Evolutionary conservation across 2,888 invertebrate genomes (phyloP).

Genomic region (Melangyna quadrimaculata): DNA sequence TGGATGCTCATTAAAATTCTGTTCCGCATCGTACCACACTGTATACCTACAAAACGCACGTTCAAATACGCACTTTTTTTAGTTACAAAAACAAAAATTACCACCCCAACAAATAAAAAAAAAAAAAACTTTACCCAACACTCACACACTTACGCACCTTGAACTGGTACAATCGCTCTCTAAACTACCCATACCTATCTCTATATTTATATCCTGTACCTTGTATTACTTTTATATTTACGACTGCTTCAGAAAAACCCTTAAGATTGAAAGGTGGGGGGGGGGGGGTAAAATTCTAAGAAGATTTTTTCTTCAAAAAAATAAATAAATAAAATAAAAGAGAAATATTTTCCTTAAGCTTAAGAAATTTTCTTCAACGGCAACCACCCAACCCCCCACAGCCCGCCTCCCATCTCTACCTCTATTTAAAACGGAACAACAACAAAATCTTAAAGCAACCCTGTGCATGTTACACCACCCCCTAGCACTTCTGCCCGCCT

Average conservation of each 20-base stretch:
- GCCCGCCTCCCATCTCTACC: too few species aligned
- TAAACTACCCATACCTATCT: slow-evolving; percentile 7
- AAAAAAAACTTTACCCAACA: slow-evolving; percentile 24
- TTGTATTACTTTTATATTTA: slow-evolving; percentile 67
- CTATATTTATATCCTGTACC: slow-evolving; percentile 16
- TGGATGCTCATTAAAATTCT: slow-evolving; percentile 49
- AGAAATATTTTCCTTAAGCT: slow-evolving; percentile 49
- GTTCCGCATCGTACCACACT: slow-evolving; percentile 40
- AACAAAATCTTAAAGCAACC: slow-evolving; percentile 53
- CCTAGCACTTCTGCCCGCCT: not conserved
- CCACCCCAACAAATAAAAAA: slow-evolving; percentile 8
- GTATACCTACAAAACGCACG: not conserved
- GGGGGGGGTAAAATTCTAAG: slow-evolving; percentile 44
- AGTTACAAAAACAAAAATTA: not conserved
- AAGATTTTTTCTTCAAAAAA: slow-evolving; percentile 44
- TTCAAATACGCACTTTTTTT: slow-evolving; percentile 48
- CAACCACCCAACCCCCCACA: not conserved
- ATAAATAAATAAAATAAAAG: not conserved
- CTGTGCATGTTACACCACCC: slow-evolving; percentile 50
- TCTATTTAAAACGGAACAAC: slow-evolving; percentile 10
- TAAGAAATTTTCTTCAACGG: slow-evolving; percentile 57
- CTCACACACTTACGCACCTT: slow-evolving; percentile 49
- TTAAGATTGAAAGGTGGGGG: slow-evolving; percentile 18
- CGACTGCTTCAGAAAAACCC: slow-evolving; percentile 62
- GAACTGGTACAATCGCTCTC: slow-evolving; percentile 28